phyloP scores from a whole-genome alignment of 2,888 invertebrate species.

The Teleogryllus oceanicus region DNA sequence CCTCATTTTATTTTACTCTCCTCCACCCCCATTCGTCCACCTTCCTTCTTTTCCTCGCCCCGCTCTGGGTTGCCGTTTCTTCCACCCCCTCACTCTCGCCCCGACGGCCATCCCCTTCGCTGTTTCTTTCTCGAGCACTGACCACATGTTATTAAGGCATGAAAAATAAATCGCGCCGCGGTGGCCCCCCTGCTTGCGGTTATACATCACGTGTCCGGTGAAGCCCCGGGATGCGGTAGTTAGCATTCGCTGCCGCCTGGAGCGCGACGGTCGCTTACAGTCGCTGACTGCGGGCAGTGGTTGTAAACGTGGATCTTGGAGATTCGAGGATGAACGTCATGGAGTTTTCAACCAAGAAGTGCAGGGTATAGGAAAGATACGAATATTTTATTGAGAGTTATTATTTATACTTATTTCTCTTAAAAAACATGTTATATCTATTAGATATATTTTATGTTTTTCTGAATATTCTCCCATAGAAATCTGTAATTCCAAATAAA shows the following conservation, averaged over 20 bases:
- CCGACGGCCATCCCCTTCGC: no score
- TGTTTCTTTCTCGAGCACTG: not conserved
- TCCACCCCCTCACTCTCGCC: no score
- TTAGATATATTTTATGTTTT: no score
- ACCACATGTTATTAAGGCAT: not conserved
- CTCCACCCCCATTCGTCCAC: not conserved
- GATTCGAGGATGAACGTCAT: no score
- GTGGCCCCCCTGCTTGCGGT: not conserved
- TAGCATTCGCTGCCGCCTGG: slow-evolving; percentile 6
- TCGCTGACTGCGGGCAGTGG: not conserved
- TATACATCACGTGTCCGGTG: slow-evolving; percentile 9
- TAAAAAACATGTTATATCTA: no score
- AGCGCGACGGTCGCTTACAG: not conserved
- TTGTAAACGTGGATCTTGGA: no score
- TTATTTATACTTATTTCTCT: no score
- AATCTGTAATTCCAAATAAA: no score
- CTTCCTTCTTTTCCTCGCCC: not conserved
- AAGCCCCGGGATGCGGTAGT: not conserved
- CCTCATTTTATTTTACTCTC: not conserved
- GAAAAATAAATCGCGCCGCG: not conserved
- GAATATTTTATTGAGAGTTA: no score
- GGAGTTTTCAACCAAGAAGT: no score
- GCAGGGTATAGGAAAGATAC: no score
- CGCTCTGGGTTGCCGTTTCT: not conserved
- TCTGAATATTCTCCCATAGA: no score